A percentile compares a stretch with the other conserved stretches of the same genome.
Conservation (phyloP, 1,140 invertebrate genomes). For the Ladona fulva region DNA sequence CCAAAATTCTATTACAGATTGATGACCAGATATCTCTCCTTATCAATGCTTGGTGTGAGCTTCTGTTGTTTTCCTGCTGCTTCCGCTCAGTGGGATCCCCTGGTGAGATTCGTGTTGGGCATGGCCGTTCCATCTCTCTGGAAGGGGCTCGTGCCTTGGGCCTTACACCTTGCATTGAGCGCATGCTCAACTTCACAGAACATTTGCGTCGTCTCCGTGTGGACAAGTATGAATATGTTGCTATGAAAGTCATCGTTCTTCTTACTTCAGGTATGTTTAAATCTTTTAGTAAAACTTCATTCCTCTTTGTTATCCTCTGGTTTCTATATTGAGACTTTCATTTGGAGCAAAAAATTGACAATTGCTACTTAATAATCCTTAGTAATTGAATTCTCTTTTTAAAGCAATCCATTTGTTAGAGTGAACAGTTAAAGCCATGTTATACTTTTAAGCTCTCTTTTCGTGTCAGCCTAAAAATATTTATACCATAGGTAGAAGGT, state of each 20-base stretch:
- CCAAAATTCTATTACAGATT: conserved; percentile 46
- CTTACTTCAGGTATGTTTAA: conserved; percentile 85
- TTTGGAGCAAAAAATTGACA: too few species aligned
- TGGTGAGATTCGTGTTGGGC: conserved; percentile 72
- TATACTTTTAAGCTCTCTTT: too few species aligned
- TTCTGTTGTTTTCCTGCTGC: conserved; percentile 86
- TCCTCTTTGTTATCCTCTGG: too few species aligned
- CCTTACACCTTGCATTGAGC: conserved; percentile 73
- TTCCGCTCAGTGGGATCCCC: conserved; percentile 79
- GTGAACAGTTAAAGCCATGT: too few species aligned
- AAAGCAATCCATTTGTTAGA: too few species aligned
- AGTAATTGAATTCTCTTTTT: too few species aligned
- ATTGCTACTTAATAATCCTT: too few species aligned
- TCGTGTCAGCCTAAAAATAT: too few species aligned
- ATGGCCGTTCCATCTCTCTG: conserved; percentile 65
- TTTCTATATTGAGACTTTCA: too few species aligned
- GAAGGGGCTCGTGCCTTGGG: conserved; percentile 61
- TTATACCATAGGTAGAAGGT: too few species aligned
- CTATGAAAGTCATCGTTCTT: conserved; percentile 89
- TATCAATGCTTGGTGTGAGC: conserved; percentile 96
- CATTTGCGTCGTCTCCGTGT: conserved; percentile 79
- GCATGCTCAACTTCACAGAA: conserved; percentile 91
- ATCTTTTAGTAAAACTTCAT: too few species aligned
- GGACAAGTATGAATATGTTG: conserved; percentile 95
- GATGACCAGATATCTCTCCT: conserved; percentile 94